A percentile compares a stretch with the other conserved stretches of the same genome.
These are phyloP conservation scores for Alauda arvensis DNA, from an alignment of 2,797 vertebrate genomes.

Conservation along the genomic window DNA sequence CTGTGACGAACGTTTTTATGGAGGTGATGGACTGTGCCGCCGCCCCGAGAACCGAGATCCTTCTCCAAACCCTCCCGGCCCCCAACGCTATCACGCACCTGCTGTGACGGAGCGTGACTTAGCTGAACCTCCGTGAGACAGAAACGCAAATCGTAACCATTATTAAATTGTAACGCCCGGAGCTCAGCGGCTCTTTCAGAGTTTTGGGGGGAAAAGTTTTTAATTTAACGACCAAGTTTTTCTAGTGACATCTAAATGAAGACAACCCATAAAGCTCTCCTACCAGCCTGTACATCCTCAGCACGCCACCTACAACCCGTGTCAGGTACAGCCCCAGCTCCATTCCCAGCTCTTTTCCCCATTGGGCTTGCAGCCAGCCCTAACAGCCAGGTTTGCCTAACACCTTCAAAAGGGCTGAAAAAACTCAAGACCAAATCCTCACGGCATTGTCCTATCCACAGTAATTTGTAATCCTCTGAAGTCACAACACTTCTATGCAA, in stretches of 20 bases:
- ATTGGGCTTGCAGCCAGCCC: background rate
- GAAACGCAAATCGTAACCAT: rapidly evolving
- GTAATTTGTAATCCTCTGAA: background rate
- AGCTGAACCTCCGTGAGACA: rapidly evolving
- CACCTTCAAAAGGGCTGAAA: background rate
- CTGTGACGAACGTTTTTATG: background rate
- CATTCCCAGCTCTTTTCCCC: rapidly evolving
- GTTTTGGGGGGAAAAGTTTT: background rate
- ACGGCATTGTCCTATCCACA: no score
- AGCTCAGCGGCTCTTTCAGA: background rate
- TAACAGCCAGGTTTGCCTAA: background rate
- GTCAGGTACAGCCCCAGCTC: background rate
- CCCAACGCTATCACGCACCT: background rate
- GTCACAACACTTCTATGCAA: background rate
- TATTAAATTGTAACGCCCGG: rapidly evolving
- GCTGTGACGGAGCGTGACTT: background rate
- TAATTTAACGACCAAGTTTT: background rate
- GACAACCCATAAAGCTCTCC: background rate
- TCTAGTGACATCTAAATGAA: background rate
- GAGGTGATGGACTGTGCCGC: no score
- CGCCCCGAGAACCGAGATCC: background rate
- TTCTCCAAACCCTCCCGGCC: background rate
- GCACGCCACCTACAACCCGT: no score
- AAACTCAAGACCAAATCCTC: background rate
- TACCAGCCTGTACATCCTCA: background rate